Evolutionary conservation across 2,113 vertebrate species (phyloP).

Genomic region (Zosterops pallidus): DNA sequence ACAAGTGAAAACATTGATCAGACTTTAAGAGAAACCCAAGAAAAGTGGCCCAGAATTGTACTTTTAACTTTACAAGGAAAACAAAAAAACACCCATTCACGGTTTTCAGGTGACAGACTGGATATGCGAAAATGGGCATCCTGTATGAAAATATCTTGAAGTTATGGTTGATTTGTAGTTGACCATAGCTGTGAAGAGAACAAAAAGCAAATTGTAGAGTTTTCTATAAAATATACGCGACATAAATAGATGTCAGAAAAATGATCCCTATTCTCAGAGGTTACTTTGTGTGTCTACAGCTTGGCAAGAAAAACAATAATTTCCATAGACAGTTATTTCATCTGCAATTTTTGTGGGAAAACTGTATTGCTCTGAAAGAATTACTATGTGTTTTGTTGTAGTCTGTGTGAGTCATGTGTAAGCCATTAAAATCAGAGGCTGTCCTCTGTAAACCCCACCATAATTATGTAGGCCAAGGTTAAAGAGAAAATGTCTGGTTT

Average conservation of each 20-base stretch:
- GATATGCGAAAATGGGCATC: neutral
- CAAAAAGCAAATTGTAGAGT: neutral
- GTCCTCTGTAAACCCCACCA: neutral
- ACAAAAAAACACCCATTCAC: neutral
- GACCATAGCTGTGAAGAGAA: neutral
- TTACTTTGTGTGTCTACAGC: neutral
- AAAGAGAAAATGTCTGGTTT: constrained; percentile 5
- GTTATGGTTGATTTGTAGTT: neutral
- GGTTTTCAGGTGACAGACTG: neutral
- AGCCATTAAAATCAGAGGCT: neutral
- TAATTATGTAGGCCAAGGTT: neutral
- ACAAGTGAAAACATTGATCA: neutral
- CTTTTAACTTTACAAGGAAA: neutral
- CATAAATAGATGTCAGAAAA: neutral
- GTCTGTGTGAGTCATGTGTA: neutral
- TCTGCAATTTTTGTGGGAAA: neutral
- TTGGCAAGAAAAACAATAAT: neutral
- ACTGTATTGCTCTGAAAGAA: neutral
- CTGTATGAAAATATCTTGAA: neutral
- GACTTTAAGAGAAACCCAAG: neutral
- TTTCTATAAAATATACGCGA: neutral
- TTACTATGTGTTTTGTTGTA: neutral
- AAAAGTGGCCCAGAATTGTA: neutral
- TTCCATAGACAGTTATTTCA: neutral
- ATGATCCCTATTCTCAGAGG: neutral